Conservation (phyloP, 30 jellyfish, hydroid and myxozoan genomes). For the Cassiopea xamachana region DNA sequence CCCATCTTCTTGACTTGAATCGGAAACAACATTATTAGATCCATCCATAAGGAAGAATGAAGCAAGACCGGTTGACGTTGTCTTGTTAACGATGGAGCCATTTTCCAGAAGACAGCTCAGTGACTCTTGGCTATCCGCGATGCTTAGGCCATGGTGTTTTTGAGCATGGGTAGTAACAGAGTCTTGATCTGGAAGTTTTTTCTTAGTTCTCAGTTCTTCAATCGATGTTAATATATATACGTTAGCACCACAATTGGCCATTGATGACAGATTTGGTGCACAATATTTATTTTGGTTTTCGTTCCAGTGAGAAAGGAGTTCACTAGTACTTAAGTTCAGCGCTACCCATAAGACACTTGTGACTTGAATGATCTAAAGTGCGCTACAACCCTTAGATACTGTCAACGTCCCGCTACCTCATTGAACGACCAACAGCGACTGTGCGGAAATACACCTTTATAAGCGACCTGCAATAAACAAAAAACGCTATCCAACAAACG, state of each 20-base stretch:
- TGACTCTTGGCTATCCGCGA: background rate
- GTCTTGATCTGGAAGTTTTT: background rate
- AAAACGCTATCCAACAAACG: no score
- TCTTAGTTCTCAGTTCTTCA: background rate
- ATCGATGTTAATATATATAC: background rate
- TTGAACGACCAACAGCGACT: no score
- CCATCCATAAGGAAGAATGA: background rate
- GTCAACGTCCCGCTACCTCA: no score
- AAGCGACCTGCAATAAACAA: no score
- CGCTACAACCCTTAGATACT: no score
- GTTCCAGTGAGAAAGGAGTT: no score
- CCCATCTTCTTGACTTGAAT: background rate
- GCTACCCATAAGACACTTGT: no score
- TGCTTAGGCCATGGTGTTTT: conserved; percentile 1
- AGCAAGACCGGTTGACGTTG: background rate
- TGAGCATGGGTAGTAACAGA: background rate
- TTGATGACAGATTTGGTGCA: background rate
- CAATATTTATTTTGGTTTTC: no score
- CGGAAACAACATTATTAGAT: background rate
- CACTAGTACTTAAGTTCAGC: no score
- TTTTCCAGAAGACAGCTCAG: background rate
- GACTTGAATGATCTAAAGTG: no score
- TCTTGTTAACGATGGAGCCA: background rate
- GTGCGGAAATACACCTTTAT: no score
- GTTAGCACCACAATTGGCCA: background rate